phyloP scores from a whole-genome alignment of 2,113 vertebrate genomes.

The Vireo altiloquus region DNA sequence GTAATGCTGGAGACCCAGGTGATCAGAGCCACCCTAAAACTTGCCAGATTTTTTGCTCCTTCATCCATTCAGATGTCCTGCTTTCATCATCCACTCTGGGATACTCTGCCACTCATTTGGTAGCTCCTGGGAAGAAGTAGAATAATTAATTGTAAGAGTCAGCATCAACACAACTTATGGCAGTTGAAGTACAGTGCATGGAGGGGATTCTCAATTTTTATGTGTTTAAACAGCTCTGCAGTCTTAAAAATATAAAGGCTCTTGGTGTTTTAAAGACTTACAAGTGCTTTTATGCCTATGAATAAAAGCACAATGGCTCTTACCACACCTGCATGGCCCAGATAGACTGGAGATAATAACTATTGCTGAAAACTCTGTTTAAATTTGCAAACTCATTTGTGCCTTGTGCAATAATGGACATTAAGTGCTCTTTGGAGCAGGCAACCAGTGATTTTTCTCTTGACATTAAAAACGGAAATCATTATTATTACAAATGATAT shows the following conservation, averaged over 20 bases:
- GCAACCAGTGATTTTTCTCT: slow-evolving; percentile 13
- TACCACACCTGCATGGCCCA: background rate
- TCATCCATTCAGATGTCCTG: background rate
- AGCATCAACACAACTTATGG: background rate
- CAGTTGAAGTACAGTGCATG: background rate
- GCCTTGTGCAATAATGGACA: background rate
- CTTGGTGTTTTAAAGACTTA: background rate
- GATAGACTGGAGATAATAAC: background rate
- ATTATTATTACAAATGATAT: background rate
- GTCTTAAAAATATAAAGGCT: background rate
- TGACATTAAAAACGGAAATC: background rate
- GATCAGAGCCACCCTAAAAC: background rate
- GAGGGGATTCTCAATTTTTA: background rate
- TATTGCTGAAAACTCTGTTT: background rate
- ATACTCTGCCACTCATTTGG: background rate
- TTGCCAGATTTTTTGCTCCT: background rate
- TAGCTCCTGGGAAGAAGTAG: background rate
- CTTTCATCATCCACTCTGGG: background rate
- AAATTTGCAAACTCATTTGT: background rate
- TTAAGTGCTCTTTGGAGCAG: slow-evolving; percentile 13
- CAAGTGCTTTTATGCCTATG: background rate
- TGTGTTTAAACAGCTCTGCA: background rate
- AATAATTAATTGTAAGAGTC: background rate
- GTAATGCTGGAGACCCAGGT: background rate
- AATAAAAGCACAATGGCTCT: background rate